phyloP scores from a whole-genome alignment of 2,113 vertebrate species.

The Drymodes brunneopygia region DNA sequence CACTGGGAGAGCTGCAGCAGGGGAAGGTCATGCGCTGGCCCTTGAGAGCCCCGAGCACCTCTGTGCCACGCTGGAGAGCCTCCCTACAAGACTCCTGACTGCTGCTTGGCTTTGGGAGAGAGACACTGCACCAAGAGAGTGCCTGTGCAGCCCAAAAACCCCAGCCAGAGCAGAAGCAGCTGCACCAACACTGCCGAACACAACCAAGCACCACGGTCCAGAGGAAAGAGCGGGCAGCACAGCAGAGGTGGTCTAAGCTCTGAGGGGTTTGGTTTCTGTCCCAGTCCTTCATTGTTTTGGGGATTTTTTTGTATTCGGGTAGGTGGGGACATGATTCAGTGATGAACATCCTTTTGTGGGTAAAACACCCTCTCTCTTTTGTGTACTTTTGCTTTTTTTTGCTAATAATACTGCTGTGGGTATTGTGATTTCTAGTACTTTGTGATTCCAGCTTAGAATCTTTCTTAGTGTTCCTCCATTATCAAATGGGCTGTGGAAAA shows the following conservation, averaged over 20 bases:
- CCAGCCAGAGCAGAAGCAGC: background rate
- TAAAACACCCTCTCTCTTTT: background rate
- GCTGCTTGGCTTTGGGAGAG: background rate
- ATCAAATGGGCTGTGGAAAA: background rate
- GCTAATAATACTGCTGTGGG: background rate
- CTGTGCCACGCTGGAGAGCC: accelerated
- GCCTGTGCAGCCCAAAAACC: background rate
- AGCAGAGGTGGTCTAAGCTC: too few relatives aligned
- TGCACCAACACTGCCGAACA: background rate
- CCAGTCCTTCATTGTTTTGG: background rate
- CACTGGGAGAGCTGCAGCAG: background rate
- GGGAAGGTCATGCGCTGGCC: background rate
- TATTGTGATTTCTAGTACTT: background rate
- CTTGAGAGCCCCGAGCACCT: background rate
- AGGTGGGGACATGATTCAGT: accelerated
- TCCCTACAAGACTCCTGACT: too few relatives aligned
- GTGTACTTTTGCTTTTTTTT: background rate
- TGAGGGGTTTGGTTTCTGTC: background rate
- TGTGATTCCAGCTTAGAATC: background rate
- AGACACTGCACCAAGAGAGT: background rate
- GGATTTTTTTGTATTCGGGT: background rate
- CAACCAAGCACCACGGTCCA: background rate
- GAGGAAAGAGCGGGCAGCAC: background rate
- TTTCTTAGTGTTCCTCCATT: background rate
- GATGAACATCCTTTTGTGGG: background rate